Conservation (phyloP, 1,140 invertebrate species). For the Ladona fulva region DNA sequence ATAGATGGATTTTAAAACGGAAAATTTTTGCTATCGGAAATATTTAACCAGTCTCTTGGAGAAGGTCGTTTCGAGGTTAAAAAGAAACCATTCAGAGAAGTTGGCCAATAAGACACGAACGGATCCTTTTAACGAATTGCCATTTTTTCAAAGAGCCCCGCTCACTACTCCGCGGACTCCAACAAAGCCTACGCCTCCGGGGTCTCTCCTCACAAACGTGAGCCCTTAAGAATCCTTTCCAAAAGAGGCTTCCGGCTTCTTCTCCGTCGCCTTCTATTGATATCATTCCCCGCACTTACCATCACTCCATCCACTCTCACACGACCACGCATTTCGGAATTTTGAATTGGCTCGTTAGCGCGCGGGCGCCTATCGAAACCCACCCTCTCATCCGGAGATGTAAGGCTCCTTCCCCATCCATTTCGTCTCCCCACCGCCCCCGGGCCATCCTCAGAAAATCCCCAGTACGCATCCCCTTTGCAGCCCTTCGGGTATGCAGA, state of each 20-base stretch:
- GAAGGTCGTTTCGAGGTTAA: no score
- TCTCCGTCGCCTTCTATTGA: neutral
- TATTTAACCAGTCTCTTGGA: no score
- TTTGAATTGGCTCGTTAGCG: conserved; percentile 8
- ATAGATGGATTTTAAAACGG: no score
- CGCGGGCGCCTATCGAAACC: neutral
- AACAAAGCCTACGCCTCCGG: neutral
- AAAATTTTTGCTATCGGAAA: no score
- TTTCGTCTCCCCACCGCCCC: neutral
- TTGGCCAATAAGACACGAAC: no score
- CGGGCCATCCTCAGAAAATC: neutral
- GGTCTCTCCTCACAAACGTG: neutral
- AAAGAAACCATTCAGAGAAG: no score
- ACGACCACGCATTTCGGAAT: neutral
- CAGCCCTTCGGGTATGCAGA: neutral
- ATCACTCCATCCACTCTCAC: neutral
- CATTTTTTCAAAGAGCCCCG: no score
- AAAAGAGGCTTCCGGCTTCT: no score
- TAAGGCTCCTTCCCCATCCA: neutral
- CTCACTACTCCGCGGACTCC: no score
- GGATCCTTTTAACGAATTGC: no score
- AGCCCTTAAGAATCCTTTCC: neutral
- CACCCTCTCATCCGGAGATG: neutral
- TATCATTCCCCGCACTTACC: neutral
- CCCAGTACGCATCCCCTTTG: neutral